These are phyloP conservation scores for Brachylomia viminalis DNA, from an alignment of 2,888 invertebrate genomes.

Conservation along the genomic window DNA sequence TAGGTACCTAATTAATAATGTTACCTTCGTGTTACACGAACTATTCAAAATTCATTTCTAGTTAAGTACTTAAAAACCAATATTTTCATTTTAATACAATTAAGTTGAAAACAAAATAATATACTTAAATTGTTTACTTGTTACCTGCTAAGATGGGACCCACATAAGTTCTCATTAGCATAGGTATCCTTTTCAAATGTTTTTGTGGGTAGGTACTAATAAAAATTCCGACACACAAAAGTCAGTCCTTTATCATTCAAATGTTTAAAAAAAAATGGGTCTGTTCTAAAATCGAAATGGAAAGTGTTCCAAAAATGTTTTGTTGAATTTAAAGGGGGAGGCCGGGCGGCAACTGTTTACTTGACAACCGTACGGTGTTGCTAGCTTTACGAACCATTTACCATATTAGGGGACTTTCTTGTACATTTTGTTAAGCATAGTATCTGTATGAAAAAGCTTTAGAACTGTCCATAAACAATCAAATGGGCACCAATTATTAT, in stretches of 20 bases:
- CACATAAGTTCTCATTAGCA: background rate
- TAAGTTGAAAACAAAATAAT: background rate
- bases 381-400: conserved; percentile 21
- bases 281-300: conserved; percentile 18
- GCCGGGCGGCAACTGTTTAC: conserved; percentile 39
- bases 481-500: background rate
- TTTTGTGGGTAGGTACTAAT: conserved; percentile 12
- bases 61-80: background rate
- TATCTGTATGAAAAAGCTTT: background rate
- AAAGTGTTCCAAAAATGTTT: conserved; percentile 50
- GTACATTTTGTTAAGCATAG: background rate
- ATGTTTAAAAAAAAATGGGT: conserved; percentile 36
- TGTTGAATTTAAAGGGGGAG: conserved; percentile 52
- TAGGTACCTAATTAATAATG: background rate
- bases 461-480: background rate
- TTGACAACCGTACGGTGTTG: conserved; percentile 55
- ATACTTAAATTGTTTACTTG: background rate
- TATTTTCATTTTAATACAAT: background rate
- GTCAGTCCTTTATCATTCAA: background rate
- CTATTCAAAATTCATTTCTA: too few relatives aligned
- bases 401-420: conserved; percentile 7
- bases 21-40: background rate
- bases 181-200: background rate
- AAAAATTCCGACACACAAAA: conserved; percentile 40
- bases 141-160: conserved; percentile 15